A percentile compares a stretch with the other conserved stretches of the same genome.
These are phyloP conservation scores for Pangasius djambal DNA, from an alignment of 2,797 vertebrate genomes.

Conservation along the genomic window DNA sequence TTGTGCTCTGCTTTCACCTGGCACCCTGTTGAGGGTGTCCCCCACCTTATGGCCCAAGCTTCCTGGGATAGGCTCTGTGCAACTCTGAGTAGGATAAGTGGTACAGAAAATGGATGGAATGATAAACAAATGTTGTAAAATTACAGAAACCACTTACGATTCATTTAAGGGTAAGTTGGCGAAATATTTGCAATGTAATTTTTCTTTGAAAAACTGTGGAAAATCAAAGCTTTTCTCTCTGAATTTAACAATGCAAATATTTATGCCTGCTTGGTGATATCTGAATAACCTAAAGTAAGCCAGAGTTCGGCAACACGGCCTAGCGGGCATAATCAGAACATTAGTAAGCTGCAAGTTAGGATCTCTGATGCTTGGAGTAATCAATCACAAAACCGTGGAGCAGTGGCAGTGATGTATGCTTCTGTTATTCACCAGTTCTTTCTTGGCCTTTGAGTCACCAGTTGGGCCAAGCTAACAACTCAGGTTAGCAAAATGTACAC, in stretches of 20 bases:
- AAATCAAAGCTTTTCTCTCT: neutral
- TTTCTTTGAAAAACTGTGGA: neutral
- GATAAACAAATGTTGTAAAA: neutral
- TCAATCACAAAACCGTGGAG: slow-evolving; percentile 57
- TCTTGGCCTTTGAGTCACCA: slow-evolving; percentile 50
- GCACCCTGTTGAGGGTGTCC: too few species aligned
- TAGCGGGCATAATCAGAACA: slow-evolving; percentile 53
- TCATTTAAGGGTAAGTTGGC: neutral
- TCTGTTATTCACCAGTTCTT: slow-evolving; percentile 53
- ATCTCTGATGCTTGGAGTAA: slow-evolving; percentile 53
- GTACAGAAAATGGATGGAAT: too few species aligned
- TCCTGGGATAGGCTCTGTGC: too few species aligned
- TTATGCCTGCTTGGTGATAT: slow-evolving; percentile 44
- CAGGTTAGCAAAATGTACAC: slow-evolving; percentile 37
- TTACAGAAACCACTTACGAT: neutral
- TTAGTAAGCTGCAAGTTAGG: slow-evolving; percentile 57
- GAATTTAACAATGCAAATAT: neutral
- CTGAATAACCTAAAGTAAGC: slow-evolving; percentile 52
- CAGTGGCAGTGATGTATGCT: slow-evolving; percentile 61
- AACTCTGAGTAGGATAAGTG: too few species aligned
- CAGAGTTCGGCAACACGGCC: slow-evolving; percentile 44
- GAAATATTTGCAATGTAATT: neutral
- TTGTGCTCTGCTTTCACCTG: too few species aligned
- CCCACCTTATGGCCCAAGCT: too few species aligned
- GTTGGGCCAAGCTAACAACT: slow-evolving; percentile 50